Percentiles rank a stretch among this genome's conserved stretches.
Conservation (phyloP, 2,888 invertebrate genomes). For the Metallyticus violacea region DNA sequence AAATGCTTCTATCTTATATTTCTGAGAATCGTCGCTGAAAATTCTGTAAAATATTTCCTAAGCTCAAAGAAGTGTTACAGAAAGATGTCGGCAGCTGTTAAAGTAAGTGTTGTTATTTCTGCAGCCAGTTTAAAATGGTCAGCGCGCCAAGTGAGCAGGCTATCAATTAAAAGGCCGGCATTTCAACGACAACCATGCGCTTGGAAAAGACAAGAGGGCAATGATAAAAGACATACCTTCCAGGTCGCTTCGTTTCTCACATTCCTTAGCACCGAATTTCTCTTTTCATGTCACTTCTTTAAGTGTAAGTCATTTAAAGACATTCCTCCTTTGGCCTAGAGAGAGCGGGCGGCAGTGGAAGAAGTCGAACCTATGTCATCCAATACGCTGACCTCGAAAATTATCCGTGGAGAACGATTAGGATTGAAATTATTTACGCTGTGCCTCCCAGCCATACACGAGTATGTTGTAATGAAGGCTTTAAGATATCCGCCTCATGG, state of each 20-base stretch:
- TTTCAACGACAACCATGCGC: too few species aligned
- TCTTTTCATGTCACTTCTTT: too few species aligned
- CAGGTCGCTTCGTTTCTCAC: not conserved
- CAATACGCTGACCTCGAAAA: not conserved
- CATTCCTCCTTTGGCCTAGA: too few species aligned
- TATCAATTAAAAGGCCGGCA: not conserved
- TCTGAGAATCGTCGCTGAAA: not conserved
- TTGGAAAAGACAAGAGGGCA: too few species aligned
- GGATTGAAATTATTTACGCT: not conserved
- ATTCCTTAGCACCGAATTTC: not conserved
- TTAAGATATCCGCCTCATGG: too few species aligned
- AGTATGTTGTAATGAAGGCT: not conserved
- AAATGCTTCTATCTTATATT: not conserved
- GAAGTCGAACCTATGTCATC: too few species aligned
- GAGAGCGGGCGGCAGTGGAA: too few species aligned
- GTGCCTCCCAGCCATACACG: not conserved
- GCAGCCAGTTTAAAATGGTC: too few species aligned
- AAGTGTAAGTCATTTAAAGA: too few species aligned
- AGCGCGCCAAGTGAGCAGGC: not conserved
- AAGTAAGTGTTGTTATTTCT: too few species aligned
- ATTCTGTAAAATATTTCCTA: not conserved
- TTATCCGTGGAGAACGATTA: not conserved
- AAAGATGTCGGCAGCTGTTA: not conserved
- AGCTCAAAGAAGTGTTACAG: not conserved
- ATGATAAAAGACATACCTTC: not conserved